Evolutionary conservation across 2,113 vertebrate species (phyloP), one percentile per base, ranked within the genome.

Genomic region (Actinemys pallida): DNA sequence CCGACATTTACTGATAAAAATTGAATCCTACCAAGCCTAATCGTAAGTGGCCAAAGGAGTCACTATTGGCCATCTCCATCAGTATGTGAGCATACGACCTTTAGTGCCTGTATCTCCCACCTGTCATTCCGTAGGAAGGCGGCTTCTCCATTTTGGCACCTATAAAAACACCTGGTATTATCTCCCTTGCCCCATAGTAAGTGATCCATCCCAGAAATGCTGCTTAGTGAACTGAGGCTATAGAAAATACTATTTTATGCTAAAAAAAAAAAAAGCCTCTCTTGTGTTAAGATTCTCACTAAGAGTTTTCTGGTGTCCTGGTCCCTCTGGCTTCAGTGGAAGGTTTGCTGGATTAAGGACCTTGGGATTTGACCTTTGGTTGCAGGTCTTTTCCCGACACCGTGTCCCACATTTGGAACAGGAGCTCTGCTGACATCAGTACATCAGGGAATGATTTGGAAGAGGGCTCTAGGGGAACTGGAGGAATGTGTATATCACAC

Each of bases 91-190:
- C 31, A 65, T 35, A 14, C 27, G 69, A n/a, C 80, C 86, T 6
- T 29, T 27, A 14, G 42, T 54, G 76, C 52, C 78, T 10, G 17
- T 52, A 29, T 29, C 78, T 29, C 8, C 3, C 16, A 16, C 29
- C 5, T 62, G 65, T 25, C 42, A 39, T 45, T 76, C 72, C 10
- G 3, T 76, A 45, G 20, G n/a, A 75, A 75, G 39, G 72, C 25
- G 10, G 42, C 0, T 1, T 29, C 62, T 80, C 72, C 29, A 2
- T 76, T 45, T 45, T 11, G 39, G 19, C n/a, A 2, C 4, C 35
- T 39, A 11, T 20, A 75, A 19, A n/a, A 75, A 24, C 39, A 11
- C 39, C 29, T 42, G 3, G 0, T 0, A 0, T 42, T 19, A 17
- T 2, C 39, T 1, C 0, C 19, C 49, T 22, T 25, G 92, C 65